Conservation (phyloP, 2,888 invertebrate genomes). For the Ormyrus nitidulus region DNA sequence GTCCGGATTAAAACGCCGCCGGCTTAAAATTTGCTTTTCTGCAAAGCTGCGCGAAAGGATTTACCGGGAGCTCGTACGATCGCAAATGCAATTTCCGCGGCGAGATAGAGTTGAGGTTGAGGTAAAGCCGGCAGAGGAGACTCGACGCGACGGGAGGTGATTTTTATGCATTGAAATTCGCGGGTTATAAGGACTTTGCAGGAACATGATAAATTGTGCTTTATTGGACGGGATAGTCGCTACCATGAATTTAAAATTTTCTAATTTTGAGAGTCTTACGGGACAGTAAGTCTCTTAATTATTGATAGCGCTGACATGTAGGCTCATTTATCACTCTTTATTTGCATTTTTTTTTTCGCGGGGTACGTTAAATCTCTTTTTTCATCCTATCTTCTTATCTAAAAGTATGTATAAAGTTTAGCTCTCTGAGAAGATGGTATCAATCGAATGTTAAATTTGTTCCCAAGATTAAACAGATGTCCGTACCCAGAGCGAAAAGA, state of each 20-base stretch:
- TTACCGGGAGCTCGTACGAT: conserved; percentile 36
- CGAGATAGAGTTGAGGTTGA: conserved; percentile 48
- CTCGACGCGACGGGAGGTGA: conserved; percentile 17
- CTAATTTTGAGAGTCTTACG: background rate
- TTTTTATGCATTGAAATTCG: conserved; percentile 56
- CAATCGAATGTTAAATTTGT: conserved; percentile 1
- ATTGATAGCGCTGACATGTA: too few species aligned
- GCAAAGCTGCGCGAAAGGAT: conserved; percentile 2
- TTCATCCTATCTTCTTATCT: too few species aligned
- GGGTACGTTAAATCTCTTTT: too few species aligned
- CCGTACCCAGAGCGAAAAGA: background rate
- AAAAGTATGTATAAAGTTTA: too few species aligned
- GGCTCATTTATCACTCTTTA: too few species aligned
- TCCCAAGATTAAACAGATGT: conserved; percentile 3
- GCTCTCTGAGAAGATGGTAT: too few species aligned
- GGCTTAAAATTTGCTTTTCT: conserved; percentile 7
- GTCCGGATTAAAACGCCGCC: conserved; percentile 18
- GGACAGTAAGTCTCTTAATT: background rate
- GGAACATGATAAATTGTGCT: conserved; percentile 48
- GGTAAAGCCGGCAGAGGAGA: background rate
- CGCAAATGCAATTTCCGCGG: conserved; percentile 56
- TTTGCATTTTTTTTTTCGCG: too few species aligned
- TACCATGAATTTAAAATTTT: conserved; percentile 48
- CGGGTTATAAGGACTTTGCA: conserved; percentile 37
- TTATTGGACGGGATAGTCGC: conserved; percentile 6